Base-by-base conservation (phyloP, 2,888 invertebrate species). In the Syrphus vitripennis region DNA sequence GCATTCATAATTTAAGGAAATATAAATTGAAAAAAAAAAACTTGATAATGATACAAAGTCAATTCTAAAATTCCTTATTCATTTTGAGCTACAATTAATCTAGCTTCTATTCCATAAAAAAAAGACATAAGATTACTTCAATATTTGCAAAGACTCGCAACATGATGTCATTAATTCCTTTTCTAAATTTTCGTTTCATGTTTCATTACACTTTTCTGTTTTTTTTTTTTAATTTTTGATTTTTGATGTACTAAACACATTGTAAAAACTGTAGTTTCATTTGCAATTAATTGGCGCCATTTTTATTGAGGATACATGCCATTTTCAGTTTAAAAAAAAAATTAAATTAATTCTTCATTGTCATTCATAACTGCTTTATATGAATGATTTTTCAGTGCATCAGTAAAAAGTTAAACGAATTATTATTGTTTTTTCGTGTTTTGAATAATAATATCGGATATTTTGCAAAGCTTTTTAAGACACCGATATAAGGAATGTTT, bases 251-350 rank as follows among this genome's bases (percentile, higher is more conserved):
- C n/a, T n/a, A n/a, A 19, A 21, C 12, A 12, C 12, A 21, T 48
- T 21, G 2, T 48, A 21, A 24, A 50, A 24, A 24, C 3, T 6
- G 14, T 14, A 10, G 12, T 1, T 48, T 9, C 12, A 26, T 55
- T 74, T 65, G n/a, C 16, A 40, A 59, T 67, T 24, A n/a, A 50
- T 67, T 40, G 67, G 67, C 72, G 80, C 74, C 80, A 40, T 16
- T 45, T 74, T 59, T 16, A 63, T 50, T 50, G 55, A 63, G 55
- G 55, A 55, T 71, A 69, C 12, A 55, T 59, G n/a, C 37, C 37
- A 21, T 37, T 31, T 37, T 6, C 2, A 50, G 24, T 14, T 24
- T 21, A 14, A 21, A 16, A 7, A 42, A 42, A 42, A 29, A 10
- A n/a, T n/a, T n/a, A n/a, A 65, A 57, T 57, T 37, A 48, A 19